phyloP scores from a whole-genome alignment of 2,797 vertebrate species.

The Lates japonicus region DNA sequence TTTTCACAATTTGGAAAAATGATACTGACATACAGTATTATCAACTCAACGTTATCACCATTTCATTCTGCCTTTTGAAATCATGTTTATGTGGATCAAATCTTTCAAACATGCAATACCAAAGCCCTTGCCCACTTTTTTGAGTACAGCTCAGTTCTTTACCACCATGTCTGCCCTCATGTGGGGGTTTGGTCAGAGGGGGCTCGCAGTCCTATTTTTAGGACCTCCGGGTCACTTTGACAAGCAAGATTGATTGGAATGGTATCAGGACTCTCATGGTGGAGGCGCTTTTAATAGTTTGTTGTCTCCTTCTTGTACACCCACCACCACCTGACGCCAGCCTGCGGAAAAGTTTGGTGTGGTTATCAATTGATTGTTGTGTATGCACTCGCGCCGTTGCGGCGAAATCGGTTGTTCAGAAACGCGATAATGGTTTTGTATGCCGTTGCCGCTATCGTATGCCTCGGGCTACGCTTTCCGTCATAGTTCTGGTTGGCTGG shows the following conservation, averaged over 20 bases:
- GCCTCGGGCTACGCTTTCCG: too few species aligned
- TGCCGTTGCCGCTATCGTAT: too few species aligned
- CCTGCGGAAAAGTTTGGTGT: too few species aligned
- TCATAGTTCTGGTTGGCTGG: too few species aligned
- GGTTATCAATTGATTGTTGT: too few species aligned
- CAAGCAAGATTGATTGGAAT: slow-evolving; percentile 76
- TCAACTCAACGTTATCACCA: not conserved
- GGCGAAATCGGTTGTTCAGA: too few species aligned
- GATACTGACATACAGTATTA: not conserved
- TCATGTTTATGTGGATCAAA: not conserved
- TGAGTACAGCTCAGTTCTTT: slow-evolving; percentile 23
- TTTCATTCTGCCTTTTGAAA: not conserved
- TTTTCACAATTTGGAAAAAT: not conserved
- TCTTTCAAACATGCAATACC: not conserved
- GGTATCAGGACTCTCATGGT: slow-evolving; percentile 68
- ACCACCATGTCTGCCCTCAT: slow-evolving; percentile 21
- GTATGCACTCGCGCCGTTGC: too few species aligned
- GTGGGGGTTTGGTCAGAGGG: slow-evolving; percentile 19
- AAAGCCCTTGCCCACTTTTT: not conserved
- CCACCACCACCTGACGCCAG: slow-evolving; percentile 36
- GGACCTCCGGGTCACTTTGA: slow-evolving; percentile 74
- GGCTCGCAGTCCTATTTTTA: slow-evolving; percentile 78
- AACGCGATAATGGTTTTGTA: too few species aligned
- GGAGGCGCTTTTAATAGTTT: slow-evolving; percentile 76
- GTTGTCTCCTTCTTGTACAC: slow-evolving; percentile 31